Evolutionary conservation across 1,140 invertebrate species (phyloP).

Genomic region (Macrotrachela quadricornifera): DNA sequence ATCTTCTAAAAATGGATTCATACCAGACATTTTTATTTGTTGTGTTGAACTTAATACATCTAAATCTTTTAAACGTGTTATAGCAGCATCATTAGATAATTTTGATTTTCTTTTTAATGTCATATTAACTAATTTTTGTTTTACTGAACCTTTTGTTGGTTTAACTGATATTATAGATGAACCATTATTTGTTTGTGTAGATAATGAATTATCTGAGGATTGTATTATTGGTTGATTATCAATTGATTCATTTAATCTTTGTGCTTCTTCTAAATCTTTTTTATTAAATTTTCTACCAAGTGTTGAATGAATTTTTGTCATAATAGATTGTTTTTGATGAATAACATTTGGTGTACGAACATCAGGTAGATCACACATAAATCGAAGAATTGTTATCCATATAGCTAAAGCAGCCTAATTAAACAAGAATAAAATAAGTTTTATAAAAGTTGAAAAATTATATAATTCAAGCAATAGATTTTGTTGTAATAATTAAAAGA

Average conservation of each 20-base stretch:
- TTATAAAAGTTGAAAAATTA: too few species aligned
- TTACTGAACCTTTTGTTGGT: conserved; percentile 33
- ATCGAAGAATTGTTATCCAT: conserved; percentile 89
- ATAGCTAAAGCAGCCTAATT: conserved; percentile 62
- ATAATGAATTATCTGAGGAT: too few species aligned
- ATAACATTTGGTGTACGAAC: conserved; percentile 37
- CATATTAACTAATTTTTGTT: conserved; percentile 81
- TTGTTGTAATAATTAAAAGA: too few species aligned
- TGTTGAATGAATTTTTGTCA: conserved; percentile 94
- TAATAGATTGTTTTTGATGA: conserved; percentile 75
- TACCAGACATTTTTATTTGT: conserved; percentile 38
- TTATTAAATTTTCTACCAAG: conserved; percentile 79
- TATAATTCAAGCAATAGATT: too few species aligned
- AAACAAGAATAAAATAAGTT: too few species aligned
- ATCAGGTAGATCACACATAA: conserved; percentile 88
- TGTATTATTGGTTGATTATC: neutral
- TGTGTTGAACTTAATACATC: conserved; percentile 34
- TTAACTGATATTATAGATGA: conserved; percentile 6
- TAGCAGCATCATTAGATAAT: conserved; percentile 65
- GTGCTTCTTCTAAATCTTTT: conserved; percentile 84
- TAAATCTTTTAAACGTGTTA: conserved; percentile 11
- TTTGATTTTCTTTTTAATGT: conserved; percentile 92
- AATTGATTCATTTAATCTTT: conserved; percentile 34
- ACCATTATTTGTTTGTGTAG: too few species aligned
- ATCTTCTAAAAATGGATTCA: conserved; percentile 82